Conservation (phyloP, 1,140 invertebrate genomes). For the Thaumetopoea pityocampa region DNA sequence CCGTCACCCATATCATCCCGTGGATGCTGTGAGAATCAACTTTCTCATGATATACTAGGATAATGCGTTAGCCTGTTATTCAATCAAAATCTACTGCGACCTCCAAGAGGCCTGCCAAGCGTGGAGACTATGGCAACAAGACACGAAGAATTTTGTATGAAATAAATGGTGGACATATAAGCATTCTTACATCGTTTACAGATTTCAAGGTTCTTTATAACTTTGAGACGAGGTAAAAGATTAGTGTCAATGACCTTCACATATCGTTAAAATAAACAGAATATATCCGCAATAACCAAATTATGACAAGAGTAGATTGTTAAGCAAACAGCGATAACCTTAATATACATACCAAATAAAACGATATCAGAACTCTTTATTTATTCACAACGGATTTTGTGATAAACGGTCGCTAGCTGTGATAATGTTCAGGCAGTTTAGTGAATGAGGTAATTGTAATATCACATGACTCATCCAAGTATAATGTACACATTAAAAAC, state of each 20-base stretch:
- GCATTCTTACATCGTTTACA: no score
- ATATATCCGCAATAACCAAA: background rate
- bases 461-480: slow-evolving; percentile 39
- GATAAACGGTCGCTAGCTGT: slow-evolving; percentile 15
- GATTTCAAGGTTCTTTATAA: no score
- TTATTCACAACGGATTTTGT: slow-evolving; percentile 8
- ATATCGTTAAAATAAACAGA: background rate
- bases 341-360: slow-evolving; percentile 6
- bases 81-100: no score
- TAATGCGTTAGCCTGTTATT: no score
- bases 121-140: no score
- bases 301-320: slow-evolving; percentile 4
- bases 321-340: slow-evolving; percentile 14
- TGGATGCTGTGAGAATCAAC: no score
- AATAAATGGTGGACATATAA: no score
- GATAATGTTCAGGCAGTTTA: slow-evolving; percentile 11
- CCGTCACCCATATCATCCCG: no score
- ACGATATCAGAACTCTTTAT: slow-evolving; percentile 16
- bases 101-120: no score
- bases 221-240: no score
- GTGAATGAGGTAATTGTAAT: slow-evolving; percentile 23
- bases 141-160: no score
- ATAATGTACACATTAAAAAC: slow-evolving; percentile 20
- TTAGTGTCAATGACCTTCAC: slow-evolving; percentile 8
- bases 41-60: no score